These are phyloP conservation scores for Ceramica pisi DNA, from an alignment of 2,888 invertebrate genomes.

Conservation along the genomic window DNA sequence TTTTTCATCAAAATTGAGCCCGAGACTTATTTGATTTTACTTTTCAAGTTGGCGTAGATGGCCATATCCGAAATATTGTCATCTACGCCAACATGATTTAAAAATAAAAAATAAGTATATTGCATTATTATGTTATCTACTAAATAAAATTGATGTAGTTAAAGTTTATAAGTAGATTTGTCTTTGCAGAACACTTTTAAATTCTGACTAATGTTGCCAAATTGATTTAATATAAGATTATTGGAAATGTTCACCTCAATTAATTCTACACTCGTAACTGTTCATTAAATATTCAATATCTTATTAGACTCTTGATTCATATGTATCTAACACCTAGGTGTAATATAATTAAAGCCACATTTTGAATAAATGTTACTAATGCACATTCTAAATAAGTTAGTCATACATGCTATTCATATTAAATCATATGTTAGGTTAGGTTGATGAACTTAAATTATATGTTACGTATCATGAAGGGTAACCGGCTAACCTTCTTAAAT, in stretches of 20 bases:
- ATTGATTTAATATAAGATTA: not conserved
- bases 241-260: not conserved
- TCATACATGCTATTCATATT: conserved; percentile 1
- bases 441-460: conserved; percentile 21
- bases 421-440: not conserved
- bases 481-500: conserved; percentile 4
- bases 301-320: conserved; percentile 7
- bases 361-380: conserved; percentile 19
- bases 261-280: not conserved
- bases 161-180: not conserved
- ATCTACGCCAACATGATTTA: no score
- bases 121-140: not conserved
- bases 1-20: no score
- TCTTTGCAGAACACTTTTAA: not conserved
- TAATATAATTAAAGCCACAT: not conserved
- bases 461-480: not conserved
- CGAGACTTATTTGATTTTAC: no score
- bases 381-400: not conserved
- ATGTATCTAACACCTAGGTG: not conserved
- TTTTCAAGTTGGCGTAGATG: no score
- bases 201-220: not conserved
- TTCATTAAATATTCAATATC: not conserved
- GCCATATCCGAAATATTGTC: no score
- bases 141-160: not conserved
- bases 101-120: no score